phyloP scores from a whole-genome alignment of 2,797 vertebrate species.

The Schizothorax lantsangensis region DNA sequence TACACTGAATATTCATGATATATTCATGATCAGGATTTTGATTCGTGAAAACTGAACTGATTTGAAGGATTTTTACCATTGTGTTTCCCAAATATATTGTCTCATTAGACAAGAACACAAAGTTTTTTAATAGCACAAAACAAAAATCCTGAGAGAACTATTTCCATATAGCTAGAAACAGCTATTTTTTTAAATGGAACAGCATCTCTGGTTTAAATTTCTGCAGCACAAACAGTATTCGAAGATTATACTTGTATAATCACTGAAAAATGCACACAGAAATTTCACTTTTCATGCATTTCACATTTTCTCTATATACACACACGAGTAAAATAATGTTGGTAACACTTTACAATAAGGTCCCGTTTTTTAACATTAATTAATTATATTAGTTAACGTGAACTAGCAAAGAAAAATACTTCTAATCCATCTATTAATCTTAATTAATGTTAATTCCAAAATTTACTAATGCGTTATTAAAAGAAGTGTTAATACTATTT shows the following conservation, averaged over 20 bases:
- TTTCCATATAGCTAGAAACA: background rate
- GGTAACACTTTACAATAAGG: background rate
- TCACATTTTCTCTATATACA: background rate
- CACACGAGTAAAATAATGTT: background rate
- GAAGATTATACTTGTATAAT: background rate
- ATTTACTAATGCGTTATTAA: background rate
- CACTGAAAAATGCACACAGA: background rate
- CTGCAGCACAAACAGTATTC: background rate
- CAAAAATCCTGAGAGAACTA: background rate
- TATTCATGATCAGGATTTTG: background rate
- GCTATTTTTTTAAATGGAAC: background rate
- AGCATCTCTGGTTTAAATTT: background rate
- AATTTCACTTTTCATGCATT: background rate
- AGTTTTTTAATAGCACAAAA: background rate
- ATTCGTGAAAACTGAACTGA: background rate
- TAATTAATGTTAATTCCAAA: background rate
- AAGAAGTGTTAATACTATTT: background rate
- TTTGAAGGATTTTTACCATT: background rate
- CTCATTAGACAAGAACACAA: background rate
- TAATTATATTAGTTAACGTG: background rate
- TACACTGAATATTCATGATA: background rate
- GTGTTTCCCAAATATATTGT: background rate
- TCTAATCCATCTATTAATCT: background rate
- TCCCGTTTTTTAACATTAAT: background rate
- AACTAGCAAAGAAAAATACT: background rate